phyloP scores from a whole-genome alignment of 2,888 invertebrate species.

The Sesia bembeciformis region DNA sequence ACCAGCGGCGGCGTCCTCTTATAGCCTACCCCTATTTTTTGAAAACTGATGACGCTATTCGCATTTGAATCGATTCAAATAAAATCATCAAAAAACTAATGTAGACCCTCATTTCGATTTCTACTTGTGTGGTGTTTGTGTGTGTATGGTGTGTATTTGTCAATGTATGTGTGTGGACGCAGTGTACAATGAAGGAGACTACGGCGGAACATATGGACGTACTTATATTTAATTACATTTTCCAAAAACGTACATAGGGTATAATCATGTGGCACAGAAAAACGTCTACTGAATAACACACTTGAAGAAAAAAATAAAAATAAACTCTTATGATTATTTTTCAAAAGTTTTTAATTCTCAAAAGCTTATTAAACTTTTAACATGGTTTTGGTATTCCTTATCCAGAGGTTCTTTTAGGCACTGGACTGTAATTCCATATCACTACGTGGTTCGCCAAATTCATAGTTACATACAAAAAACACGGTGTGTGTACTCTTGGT shows the following conservation, averaged over 20 bases:
- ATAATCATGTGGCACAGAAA: slow-evolving; percentile 64
- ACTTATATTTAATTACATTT: slow-evolving; percentile 5
- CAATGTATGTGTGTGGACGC: too few relatives aligned
- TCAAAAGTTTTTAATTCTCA: slow-evolving; percentile 48
- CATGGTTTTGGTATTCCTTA: slow-evolving; percentile 33
- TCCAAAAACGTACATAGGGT: slow-evolving; percentile 45
- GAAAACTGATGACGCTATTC: too few relatives aligned
- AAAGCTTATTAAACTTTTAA: slow-evolving; percentile 41
- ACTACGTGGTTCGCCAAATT: slow-evolving; percentile 35
- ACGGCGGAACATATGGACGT: too few relatives aligned
- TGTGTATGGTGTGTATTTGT: too few relatives aligned
- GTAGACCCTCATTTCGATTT: too few relatives aligned
- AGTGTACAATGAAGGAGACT: too few relatives aligned
- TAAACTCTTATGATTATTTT: slow-evolving; percentile 36
- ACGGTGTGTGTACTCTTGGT: neutral
- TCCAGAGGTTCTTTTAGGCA: slow-evolving; percentile 68
- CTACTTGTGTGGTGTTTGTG: too few relatives aligned
- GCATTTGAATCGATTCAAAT: too few relatives aligned
- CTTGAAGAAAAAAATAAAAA: slow-evolving; percentile 40
- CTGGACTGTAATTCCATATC: slow-evolving; percentile 21
- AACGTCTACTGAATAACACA: slow-evolving; percentile 38
- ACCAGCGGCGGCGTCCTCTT: too few relatives aligned
- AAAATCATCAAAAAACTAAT: too few relatives aligned
- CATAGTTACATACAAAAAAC: slow-evolving; percentile 17
- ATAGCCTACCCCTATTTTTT: too few relatives aligned